Percentiles rank a stretch among this genome's conserved stretches.
phyloP scores from a whole-genome alignment of 1,140 invertebrate species.

The Meteorus sp. region DNA sequence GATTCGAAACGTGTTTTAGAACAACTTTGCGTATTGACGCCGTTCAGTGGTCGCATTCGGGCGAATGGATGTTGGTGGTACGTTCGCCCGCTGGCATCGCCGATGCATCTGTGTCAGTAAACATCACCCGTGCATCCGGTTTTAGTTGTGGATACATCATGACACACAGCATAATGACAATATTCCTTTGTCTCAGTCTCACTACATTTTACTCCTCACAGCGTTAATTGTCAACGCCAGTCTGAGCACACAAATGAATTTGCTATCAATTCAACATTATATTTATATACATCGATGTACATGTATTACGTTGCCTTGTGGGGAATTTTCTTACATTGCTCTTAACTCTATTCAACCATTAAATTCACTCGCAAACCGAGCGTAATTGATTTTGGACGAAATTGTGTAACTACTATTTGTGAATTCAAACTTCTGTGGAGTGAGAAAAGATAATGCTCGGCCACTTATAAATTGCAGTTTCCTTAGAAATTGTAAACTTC shows the following conservation, averaged over 20 bases:
- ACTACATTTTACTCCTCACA: constrained; percentile 39
- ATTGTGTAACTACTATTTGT: neutral
- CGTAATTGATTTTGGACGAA: constrained; percentile 10
- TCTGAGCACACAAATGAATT: constrained; percentile 6
- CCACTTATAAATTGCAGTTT: neutral
- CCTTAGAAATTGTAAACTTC: neutral
- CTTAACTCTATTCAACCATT: constrained; percentile 9
- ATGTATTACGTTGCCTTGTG: too few species aligned
- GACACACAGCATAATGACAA: constrained; percentile 39
- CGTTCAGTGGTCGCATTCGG: constrained; percentile 60
- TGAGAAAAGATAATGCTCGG: neutral
- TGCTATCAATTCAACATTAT: neutral
- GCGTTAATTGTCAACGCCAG: constrained; percentile 31
- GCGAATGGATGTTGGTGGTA: constrained; percentile 64
- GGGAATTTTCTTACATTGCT: too few species aligned
- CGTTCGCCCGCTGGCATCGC: constrained; percentile 61
- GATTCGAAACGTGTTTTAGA: constrained; percentile 59
- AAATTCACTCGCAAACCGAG: neutral
- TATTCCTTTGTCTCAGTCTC: constrained; percentile 44
- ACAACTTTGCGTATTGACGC: constrained; percentile 59
- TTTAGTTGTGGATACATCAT: constrained; percentile 49
- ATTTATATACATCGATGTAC: neutral
- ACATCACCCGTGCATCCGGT: constrained; percentile 60
- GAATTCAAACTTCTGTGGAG: too few species aligned
- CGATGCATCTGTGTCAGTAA: constrained; percentile 61